Evolutionary conservation across 1,140 invertebrate species (phyloP).

Genomic region (Pseudomyrmex sp.): DNA sequence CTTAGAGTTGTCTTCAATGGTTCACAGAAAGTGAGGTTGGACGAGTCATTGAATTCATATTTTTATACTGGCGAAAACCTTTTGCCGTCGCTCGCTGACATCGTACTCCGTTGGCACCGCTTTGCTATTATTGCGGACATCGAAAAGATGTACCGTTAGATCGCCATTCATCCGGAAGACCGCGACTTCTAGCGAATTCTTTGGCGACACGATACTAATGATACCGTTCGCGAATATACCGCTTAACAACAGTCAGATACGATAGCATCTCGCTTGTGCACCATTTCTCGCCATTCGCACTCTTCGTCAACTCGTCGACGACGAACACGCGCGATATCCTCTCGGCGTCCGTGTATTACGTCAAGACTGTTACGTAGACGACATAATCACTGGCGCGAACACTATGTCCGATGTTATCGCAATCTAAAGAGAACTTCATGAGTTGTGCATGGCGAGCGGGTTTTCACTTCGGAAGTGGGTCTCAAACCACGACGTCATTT

Average conservation of each 20-base stretch:
- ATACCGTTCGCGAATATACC: background rate
- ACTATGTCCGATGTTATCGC: too few species aligned
- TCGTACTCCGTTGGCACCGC: background rate
- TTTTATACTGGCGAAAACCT: background rate
- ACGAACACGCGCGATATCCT: too few species aligned
- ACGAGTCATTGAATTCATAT: too few species aligned
- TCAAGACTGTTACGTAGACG: too few species aligned
- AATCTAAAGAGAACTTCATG: too few species aligned
- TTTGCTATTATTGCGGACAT: background rate
- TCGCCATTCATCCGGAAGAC: background rate
- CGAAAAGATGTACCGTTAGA: slow-evolving; percentile 27
- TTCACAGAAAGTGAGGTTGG: background rate
- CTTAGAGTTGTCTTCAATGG: background rate
- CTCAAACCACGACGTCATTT: background rate
- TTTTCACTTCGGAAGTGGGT: background rate
- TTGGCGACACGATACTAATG: background rate
- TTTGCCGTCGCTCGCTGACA: background rate
- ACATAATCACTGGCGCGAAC: too few species aligned
- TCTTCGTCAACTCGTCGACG: too few species aligned
- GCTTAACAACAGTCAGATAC: background rate
- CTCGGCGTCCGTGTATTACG: too few species aligned
- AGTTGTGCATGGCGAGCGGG: too few species aligned
- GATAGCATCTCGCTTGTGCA: too few species aligned
- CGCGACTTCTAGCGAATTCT: background rate
- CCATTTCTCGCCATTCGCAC: too few species aligned